Base-by-base conservation (phyloP, 2,797 vertebrate genomes). In the Martes flavigula region DNA sequence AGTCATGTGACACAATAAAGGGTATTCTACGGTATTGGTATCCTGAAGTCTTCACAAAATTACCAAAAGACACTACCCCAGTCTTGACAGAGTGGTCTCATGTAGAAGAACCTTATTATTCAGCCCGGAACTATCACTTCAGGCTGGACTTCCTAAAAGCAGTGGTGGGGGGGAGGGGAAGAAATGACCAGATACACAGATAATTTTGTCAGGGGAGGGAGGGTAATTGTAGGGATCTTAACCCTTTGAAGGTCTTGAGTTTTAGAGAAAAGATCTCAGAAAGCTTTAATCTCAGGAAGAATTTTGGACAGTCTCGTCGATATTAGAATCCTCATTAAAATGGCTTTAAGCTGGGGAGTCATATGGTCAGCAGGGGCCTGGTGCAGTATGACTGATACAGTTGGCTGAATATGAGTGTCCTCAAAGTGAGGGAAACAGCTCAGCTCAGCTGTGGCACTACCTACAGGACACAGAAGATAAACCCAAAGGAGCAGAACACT, bases 251-350 rank as follows among this genome's bases (percentile, higher is more conserved):
- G 10, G 23, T 82, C 56, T 73, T 93, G 23, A 56, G 82, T 87
- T 77, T 43, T n/a, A 60, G 64, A 54, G 14, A 89, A 83, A 83
- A 72, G 13, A 87, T 43, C 11, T 87, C 21, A 13, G 30, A 60
- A 82, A 40, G 5, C 11, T 25, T 62, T 95, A 60, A 73, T 62
- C 7, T 11, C 23, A 83, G 25, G 43, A 35, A 90, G 10, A 75
- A 77, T 66, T 70, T 90, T 95, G 40, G 51, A 77, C 21, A 32
- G n/a, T 94, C n/a, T 88, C 30, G 23, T 30, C 72, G 30, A 88
- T 87, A 32, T 3, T 40, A 46, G 14, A 88, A 40, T 56, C 20
- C 15, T 51, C 12, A 46, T 23, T 87, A 48, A 92, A 51, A 46
- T 54, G 13, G 5, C 75, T 87, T 86, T 38, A 56, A 87, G 20